phyloP scores from a whole-genome alignment of 1,140 invertebrate genomes.

The Chymomyza costata region DNA sequence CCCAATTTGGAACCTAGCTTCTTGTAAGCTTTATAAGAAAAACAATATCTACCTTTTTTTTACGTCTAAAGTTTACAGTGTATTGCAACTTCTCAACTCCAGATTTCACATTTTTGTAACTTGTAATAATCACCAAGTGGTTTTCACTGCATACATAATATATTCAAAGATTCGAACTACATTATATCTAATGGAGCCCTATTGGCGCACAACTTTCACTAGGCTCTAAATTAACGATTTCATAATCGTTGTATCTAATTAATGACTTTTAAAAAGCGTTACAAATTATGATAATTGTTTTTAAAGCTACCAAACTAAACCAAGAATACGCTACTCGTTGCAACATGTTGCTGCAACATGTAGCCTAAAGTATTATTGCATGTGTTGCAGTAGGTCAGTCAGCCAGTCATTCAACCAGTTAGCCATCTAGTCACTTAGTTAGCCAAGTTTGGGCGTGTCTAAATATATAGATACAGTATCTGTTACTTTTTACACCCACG shows the following conservation, averaged over 20 bases:
- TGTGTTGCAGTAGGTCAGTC: slow-evolving; percentile 55
- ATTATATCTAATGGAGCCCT: slow-evolving; percentile 18
- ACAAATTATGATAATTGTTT: slow-evolving; percentile 57
- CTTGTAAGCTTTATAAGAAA: no score
- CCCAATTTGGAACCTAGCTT: no score
- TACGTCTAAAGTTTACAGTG: no score
- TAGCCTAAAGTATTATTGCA: slow-evolving; percentile 23
- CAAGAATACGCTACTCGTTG: slow-evolving; percentile 12
- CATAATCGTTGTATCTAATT: no score
- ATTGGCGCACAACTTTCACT: slow-evolving; percentile 57
- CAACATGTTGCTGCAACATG: slow-evolving; percentile 33
- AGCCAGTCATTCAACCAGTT: slow-evolving; percentile 20
- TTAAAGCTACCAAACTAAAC: no score
- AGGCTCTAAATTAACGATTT: slow-evolving; percentile 45
- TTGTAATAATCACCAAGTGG: slow-evolving; percentile 53
- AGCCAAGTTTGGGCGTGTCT: slow-evolving; percentile 28
- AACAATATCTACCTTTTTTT: no score
- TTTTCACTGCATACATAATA: slow-evolving; percentile 17
- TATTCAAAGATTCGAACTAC: slow-evolving; percentile 22
- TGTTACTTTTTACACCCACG: slow-evolving; percentile 46
- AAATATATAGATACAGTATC: slow-evolving; percentile 14
- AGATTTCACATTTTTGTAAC: slow-evolving; percentile 20
- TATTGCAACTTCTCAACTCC: no score
- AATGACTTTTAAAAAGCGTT: slow-evolving; percentile 60
- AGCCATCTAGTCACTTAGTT: slow-evolving; percentile 7